Percentiles rank a stretch among this genome's conserved stretches.
These are phyloP conservation scores for Stomorhina lunata DNA, from an alignment of 2,888 invertebrate genomes.

Conservation along the genomic window DNA sequence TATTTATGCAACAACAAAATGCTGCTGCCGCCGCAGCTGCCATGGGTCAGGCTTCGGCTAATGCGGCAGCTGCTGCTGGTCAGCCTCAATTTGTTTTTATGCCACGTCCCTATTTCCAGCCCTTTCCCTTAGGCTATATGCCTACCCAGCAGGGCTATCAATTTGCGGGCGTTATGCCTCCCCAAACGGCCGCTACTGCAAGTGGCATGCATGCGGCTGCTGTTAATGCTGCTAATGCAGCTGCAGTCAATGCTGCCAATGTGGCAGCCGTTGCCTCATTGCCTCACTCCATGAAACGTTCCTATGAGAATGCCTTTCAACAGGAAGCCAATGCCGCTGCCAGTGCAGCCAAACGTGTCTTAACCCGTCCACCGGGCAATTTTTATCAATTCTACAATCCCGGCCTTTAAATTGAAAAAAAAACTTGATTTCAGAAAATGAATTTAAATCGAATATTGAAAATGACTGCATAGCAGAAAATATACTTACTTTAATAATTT, in stretches of 20 bases:
- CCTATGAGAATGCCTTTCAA: conserved; percentile 87
- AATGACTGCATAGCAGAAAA: conserved; percentile 45
- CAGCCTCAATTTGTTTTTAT: conserved; percentile 79
- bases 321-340: conserved; percentile 77
- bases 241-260: conserved; percentile 65
- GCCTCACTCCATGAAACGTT: conserved; percentile 82
- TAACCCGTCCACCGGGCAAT: conserved; percentile 74
- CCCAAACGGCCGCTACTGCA: conserved; percentile 47
- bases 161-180: conserved; percentile 73
- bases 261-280: conserved; percentile 64
- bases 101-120: conserved; percentile 78
- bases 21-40: conserved; percentile 71
- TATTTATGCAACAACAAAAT: conserved; percentile 73
- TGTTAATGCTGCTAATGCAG: conserved; percentile 66
- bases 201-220: conserved; percentile 64
- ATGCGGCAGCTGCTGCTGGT: conserved; percentile 67
- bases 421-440: not conserved
- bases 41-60: conserved; percentile 61
- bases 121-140: conserved; percentile 76
- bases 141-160: conserved; percentile 70
- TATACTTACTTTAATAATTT: not conserved
- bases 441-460: conserved; percentile 46
- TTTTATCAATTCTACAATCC: conserved; percentile 77
- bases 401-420: conserved; percentile 70
- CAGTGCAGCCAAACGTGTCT: conserved; percentile 77